Evolutionary conservation across 2,113 vertebrate genomes (phyloP).

Genomic region (Urocitellus parryii): DNA sequence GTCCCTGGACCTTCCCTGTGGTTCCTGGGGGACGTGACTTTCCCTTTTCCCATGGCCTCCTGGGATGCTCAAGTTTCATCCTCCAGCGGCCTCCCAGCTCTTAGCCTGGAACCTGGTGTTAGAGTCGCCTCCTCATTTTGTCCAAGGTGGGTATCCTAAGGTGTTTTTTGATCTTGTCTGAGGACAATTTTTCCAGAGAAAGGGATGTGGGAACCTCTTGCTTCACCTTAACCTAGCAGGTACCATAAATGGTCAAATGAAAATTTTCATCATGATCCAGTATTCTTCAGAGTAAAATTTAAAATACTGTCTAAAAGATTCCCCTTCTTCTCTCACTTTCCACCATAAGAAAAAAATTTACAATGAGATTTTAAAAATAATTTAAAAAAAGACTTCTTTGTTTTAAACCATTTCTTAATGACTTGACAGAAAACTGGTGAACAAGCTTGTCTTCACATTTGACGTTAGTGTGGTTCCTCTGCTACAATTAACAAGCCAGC

Average conservation of each 20-base stretch:
- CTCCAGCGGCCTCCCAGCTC: background rate
- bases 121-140: background rate
- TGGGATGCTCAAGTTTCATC: background rate
- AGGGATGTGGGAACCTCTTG: background rate
- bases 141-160: background rate
- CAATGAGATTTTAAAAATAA: background rate
- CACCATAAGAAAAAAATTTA: background rate
- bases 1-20: accelerated
- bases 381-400: background rate
- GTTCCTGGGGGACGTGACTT: background rate
- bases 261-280: background rate
- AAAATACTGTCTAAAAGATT: background rate
- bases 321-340: background rate
- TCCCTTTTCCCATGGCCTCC: background rate
- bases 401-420: background rate
- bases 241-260: background rate
- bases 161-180: background rate
- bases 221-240: background rate
- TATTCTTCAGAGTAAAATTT: background rate
- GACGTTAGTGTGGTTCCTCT: too few relatives aligned
- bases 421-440: background rate
- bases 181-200: background rate
- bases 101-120: background rate
- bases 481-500: background rate
- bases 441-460: background rate